These are phyloP conservation scores for Charanyca ferruginea DNA, from an alignment of 2,888 invertebrate species.

Conservation along the genomic window DNA sequence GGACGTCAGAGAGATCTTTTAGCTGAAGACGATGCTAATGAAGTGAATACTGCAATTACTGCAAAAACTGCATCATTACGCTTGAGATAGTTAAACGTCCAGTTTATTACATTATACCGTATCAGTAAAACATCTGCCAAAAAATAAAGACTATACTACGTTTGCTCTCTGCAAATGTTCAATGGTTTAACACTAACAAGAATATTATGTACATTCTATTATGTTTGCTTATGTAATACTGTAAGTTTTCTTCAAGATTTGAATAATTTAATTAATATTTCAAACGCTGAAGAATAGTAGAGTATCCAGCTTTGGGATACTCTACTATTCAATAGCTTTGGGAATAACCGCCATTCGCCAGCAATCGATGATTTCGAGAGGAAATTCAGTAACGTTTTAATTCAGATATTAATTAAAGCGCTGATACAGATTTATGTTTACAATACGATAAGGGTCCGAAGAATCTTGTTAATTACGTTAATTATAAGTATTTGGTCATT, in stretches of 20 bases:
- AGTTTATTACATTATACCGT: constrained; percentile 1
- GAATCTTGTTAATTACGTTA: constrained; percentile 28
- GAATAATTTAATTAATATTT: constrained; percentile 48
- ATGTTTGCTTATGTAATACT: constrained; percentile 2
- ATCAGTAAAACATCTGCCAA: not conserved
- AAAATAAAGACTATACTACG: not conserved
- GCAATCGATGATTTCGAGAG: constrained; percentile 26
- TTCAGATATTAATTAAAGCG: constrained; percentile 45
- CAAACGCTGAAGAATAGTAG: constrained; percentile 30
- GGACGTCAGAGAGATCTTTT: too few species aligned
- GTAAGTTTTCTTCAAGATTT: constrained; percentile 6
- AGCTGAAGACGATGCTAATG: too few species aligned
- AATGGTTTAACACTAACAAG: not conserved
- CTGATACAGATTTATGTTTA: constrained; percentile 33
- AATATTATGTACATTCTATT: constrained; percentile 1
- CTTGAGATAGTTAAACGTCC: too few species aligned
- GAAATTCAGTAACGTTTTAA: constrained; percentile 39
- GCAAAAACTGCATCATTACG: too few species aligned
- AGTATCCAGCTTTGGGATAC: too few species aligned
- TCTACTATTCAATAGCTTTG: too few species aligned
- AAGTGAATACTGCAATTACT: too few species aligned
- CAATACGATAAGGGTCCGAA: constrained; percentile 16
- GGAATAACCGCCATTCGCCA: constrained; percentile 34
- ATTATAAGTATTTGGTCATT: constrained; percentile 13
- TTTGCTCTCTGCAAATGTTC: not conserved